phyloP scores from a whole-genome alignment of 2,888 invertebrate species.

The Pardosa pseudoannulata region DNA sequence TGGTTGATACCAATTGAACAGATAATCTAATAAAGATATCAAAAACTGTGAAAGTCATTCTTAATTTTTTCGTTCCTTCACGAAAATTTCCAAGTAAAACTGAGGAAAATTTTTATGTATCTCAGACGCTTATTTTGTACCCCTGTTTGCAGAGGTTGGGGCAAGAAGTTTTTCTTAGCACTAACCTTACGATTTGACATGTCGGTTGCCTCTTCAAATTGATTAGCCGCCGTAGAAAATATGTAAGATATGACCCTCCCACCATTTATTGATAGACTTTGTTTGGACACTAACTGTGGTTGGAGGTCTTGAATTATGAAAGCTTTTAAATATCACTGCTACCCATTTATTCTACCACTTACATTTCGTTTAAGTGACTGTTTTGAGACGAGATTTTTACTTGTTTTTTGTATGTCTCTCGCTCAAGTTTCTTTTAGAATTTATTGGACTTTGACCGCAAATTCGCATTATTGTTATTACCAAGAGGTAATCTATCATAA shows the following conservation, averaged over 20 bases:
- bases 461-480: constrained; percentile 37
- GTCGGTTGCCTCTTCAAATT: too few relatives aligned
- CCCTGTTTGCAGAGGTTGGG: too few relatives aligned
- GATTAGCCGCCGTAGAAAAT: constrained; percentile 13
- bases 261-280: background rate
- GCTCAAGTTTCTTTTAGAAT: background rate
- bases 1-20: too few relatives aligned
- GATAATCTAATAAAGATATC: too few relatives aligned
- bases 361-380: background rate
- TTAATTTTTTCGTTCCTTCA: too few relatives aligned
- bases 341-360: background rate
- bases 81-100: too few relatives aligned
- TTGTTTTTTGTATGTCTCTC: background rate
- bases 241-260: constrained; percentile 10
- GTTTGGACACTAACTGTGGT: background rate
- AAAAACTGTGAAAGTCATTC: too few relatives aligned
- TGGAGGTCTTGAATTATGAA: background rate
- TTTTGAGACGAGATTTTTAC: background rate
- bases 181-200: too few relatives aligned
- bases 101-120: too few relatives aligned
- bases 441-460: constrained; percentile 18
- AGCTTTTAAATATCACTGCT: constrained; percentile 18
- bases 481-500: constrained; percentile 44
- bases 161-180: too few relatives aligned
- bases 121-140: too few relatives aligned